Evolutionary conservation across 2,797 vertebrate species (phyloP).

Genomic region (Alectoris magna): DNA sequence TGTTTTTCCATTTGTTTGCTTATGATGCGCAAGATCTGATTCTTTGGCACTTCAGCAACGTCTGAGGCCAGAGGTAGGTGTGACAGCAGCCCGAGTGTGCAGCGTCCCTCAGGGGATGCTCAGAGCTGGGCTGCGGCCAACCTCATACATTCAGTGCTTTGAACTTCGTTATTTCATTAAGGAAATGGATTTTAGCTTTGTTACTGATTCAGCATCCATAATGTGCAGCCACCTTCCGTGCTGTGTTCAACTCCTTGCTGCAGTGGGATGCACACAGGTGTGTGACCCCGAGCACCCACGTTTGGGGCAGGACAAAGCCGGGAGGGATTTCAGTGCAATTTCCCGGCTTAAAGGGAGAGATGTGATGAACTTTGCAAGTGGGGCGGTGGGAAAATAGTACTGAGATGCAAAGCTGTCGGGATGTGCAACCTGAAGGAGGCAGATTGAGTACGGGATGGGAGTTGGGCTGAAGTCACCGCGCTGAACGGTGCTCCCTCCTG

Average conservation of each 20-base stretch:
- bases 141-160: not conserved
- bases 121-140: not conserved
- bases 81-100: not conserved
- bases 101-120: not conserved
- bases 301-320: not conserved
- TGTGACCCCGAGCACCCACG: not conserved
- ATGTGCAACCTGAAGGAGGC: not conserved
- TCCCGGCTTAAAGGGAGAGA: not conserved
- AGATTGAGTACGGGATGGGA: fast-evolving
- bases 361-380: not conserved
- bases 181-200: not conserved
- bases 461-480: not conserved
- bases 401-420: not conserved
- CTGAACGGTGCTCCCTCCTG: not conserved
- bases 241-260: not conserved
- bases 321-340: not conserved
- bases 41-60: not conserved
- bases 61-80: not conserved
- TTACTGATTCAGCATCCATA: not conserved
- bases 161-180: slow-evolving; percentile 1
- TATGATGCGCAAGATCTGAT: not conserved
- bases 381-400: not conserved
- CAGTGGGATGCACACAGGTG: fast-evolving
- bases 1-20: slow-evolving; percentile 11
- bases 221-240: not conserved